These are phyloP conservation scores for Zootermopsis nevadensis DNA, from an alignment of 2,888 invertebrate species.

Conservation along the genomic window DNA sequence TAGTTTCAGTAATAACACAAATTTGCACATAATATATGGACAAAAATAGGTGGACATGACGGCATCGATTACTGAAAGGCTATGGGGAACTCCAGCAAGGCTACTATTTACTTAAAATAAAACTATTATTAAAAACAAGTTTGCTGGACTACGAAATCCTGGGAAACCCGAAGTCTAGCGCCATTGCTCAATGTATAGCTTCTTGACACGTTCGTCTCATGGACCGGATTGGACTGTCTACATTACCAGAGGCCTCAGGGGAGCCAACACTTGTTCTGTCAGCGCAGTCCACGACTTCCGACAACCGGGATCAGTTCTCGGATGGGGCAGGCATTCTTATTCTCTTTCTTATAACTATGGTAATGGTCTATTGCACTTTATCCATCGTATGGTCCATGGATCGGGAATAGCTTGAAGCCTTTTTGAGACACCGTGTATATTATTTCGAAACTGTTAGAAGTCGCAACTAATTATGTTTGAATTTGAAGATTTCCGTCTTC, in stretches of 20 bases:
- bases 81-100: neutral
- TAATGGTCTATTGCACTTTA: no score
- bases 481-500: no score
- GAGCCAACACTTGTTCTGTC: neutral
- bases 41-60: neutral
- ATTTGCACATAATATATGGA: neutral
- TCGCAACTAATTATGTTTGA: no score
- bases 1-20: neutral
- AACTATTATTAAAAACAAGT: neutral
- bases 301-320: no score
- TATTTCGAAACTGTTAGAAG: no score
- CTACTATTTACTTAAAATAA: neutral
- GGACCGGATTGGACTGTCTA: neutral
- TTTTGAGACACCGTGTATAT: no score
- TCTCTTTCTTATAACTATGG: no score
- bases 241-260: neutral
- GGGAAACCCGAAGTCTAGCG: neutral
- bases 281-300: no score
- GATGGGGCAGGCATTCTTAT: no score
- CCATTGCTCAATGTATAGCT: neutral
- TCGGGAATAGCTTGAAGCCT: no score
- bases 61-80: neutral
- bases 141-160: neutral
- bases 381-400: no score
- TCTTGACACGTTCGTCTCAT: neutral